These are phyloP conservation scores for Aselliscus stoliczkanus DNA, from an alignment of 2,797 vertebrate genomes.

Conservation along the genomic window DNA sequence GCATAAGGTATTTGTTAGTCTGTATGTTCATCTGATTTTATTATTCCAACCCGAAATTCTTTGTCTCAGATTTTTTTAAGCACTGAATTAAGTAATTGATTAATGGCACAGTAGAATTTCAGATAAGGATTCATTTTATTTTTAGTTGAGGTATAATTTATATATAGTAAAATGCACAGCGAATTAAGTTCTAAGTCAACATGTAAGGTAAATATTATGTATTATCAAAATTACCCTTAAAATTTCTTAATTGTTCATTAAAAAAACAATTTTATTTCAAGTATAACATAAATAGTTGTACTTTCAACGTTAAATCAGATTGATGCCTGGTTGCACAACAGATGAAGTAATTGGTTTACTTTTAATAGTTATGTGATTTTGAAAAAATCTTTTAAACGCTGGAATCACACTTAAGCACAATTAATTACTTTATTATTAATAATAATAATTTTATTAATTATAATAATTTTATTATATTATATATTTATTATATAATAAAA, in stretches of 20 bases:
- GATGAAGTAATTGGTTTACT: neutral
- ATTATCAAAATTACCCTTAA: neutral
- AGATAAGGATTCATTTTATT: neutral
- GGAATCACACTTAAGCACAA: neutral
- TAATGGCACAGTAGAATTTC: neutral
- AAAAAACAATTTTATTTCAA: neutral
- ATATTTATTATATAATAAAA: no score
- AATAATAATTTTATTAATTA: no score
- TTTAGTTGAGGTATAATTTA: neutral
- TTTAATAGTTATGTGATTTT: neutral
- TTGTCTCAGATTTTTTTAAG: neutral
- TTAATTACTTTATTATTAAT: conserved; percentile 11
- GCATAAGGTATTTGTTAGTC: neutral
- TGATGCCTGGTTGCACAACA: neutral
- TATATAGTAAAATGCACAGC: neutral
- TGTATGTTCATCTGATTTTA: neutral
- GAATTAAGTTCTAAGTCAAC: neutral
- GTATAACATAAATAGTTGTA: neutral
- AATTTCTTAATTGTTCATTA: neutral
- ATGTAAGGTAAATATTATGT: neutral
- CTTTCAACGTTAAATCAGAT: neutral
- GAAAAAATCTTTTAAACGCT: neutral
- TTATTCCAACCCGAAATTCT: neutral
- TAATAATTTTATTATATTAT: no score
- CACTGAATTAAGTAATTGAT: neutral